Evolutionary conservation across 2,113 vertebrate genomes (phyloP).

Genomic region (Phodopus roborovskii): DNA sequence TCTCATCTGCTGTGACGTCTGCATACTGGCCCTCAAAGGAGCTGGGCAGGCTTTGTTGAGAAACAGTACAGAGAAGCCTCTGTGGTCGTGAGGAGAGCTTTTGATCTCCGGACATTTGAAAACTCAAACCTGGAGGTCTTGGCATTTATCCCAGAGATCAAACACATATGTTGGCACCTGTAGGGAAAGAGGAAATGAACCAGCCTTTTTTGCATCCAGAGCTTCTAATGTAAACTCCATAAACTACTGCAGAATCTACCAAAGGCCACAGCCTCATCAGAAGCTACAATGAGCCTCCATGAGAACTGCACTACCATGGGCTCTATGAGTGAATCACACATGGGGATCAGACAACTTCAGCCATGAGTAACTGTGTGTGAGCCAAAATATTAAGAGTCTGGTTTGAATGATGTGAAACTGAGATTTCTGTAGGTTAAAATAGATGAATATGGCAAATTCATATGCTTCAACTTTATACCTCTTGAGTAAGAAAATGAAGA

Average conservation of each 20-base stretch:
- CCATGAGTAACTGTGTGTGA: constrained; percentile 51
- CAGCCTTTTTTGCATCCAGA: constrained; percentile 70
- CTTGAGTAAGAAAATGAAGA: constrained; percentile 54
- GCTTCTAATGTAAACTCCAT: constrained; percentile 71
- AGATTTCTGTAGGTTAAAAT: constrained; percentile 23
- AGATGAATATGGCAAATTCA: background rate
- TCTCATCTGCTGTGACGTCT: constrained; percentile 44
- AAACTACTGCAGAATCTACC: constrained; percentile 56
- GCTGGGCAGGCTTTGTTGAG: constrained; percentile 69
- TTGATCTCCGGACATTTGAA: constrained; percentile 78
- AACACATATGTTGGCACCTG: constrained; percentile 80
- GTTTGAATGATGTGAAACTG: background rate
- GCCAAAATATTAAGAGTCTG: constrained; percentile 24
- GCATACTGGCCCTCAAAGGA: constrained; percentile 65
- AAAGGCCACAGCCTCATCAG: constrained; percentile 40
- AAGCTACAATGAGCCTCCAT: constrained; percentile 33
- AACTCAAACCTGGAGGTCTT: constrained; percentile 76
- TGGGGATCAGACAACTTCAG: constrained; percentile 67
- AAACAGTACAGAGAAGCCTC: constrained; percentile 65
- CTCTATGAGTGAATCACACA: constrained; percentile 43
- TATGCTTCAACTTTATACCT: background rate
- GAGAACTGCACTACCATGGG: background rate
- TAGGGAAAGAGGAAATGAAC: constrained; percentile 76
- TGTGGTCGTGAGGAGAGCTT: constrained; percentile 65
- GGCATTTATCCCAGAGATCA: constrained; percentile 79